These are phyloP conservation scores for Tetranychus urticae DNA, from an alignment of 1,140 invertebrate genomes.

Conservation along the genomic window DNA sequence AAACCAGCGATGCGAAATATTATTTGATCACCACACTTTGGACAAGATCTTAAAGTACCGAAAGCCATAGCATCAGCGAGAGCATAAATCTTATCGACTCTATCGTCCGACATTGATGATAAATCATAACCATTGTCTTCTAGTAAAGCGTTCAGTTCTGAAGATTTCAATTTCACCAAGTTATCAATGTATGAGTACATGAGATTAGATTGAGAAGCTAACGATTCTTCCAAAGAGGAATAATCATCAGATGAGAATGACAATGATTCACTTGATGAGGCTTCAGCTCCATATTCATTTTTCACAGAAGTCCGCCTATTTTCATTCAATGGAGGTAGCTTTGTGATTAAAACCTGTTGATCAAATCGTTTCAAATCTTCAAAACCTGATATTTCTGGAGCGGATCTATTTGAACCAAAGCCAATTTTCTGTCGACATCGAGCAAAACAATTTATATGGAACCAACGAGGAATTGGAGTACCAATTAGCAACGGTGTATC, in stretches of 20 bases:
- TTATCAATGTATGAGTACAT: constrained; percentile 22
- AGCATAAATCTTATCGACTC: constrained; percentile 28
- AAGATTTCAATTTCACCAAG: constrained; percentile 13
- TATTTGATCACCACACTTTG: constrained; percentile 50
- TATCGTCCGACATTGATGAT: constrained; percentile 27
- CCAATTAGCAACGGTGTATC: no score
- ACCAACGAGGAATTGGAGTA: no score
- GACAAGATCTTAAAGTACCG: constrained; percentile 51
- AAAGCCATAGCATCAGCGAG: constrained; percentile 64
- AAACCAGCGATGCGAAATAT: constrained; percentile 46
- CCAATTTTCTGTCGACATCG: no score
- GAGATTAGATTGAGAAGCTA: constrained; percentile 41
- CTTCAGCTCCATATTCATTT: no score
- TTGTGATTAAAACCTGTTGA: no score
- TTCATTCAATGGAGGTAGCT: no score
- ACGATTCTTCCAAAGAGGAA: constrained; percentile 35
- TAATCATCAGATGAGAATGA: constrained; percentile 23
- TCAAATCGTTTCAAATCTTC: no score
- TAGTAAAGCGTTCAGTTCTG: not conserved
- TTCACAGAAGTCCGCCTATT: no score
- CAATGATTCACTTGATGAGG: no score
- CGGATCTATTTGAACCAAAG: no score
- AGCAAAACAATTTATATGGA: no score
- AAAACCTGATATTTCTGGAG: no score
- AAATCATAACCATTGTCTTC: constrained; percentile 27